Evolutionary conservation across 2,113 vertebrate species (phyloP), one percentile per base, ranked within the genome.

Genomic region (Oreotrochilus melanogaster): DNA sequence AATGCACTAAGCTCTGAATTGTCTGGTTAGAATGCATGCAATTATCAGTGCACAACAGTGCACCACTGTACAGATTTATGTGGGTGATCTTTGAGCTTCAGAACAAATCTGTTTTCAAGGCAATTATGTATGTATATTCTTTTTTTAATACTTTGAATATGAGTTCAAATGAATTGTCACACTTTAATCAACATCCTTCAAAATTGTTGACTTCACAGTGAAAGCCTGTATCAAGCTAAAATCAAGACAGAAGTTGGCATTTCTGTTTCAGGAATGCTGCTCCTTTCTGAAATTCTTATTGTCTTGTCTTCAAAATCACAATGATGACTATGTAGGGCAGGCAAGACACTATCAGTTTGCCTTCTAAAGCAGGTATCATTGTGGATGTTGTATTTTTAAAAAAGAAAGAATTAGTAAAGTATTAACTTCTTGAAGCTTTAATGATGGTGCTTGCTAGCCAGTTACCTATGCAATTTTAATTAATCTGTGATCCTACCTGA

Each of bases 1-100:
- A 92, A 48, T 33, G 53, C 35, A 4, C 64, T 23, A 6, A 75
- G 43, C 66, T 86, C 42, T 0, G 0, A 53, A 56, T 47, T 54
- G 76, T 11, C 61, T 60, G 43, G 50, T 92, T 75, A 71, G 91
- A 94, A 85, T 95, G 96, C 96, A 97, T 98, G 97, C 12, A 7
- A 17, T 78, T 74, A 45, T 33, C 47, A 35, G 86, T 57, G 76
- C 73, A 33, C 48, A 58, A 47, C 62, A 22, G 8, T 70, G 69
- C 15, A n/a, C 42, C 37, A 1, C 66, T 27, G 33, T 54, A 15
- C 57, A 9, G 84, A 53, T 45, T 4, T 24, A 54, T 43, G 57
- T 69, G 88, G 76, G 6, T 45, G 43, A 58, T 28, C 64, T 43
- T 1, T 37, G 72, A 80, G 85, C 67, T 93, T 60, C 85, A 72